phyloP scores from a whole-genome alignment of 2,888 invertebrate species.

The Lacanobia wlatinum region DNA sequence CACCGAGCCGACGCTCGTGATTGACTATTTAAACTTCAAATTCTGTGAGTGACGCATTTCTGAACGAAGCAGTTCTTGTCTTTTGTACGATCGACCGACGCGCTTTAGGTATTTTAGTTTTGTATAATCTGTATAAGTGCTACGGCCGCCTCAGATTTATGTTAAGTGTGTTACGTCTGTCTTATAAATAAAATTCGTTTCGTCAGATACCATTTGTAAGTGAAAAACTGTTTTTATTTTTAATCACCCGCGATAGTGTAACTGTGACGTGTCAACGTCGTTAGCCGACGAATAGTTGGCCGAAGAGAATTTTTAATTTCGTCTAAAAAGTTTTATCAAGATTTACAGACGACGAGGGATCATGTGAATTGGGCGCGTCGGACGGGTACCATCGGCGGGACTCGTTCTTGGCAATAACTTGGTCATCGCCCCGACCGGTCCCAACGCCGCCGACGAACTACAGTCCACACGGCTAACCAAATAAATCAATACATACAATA shows the following conservation, averaged over 20 bases:
- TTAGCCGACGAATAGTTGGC: slow-evolving; percentile 69
- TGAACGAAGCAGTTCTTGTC: slow-evolving; percentile 71
- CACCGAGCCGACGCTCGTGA: slow-evolving; percentile 86
- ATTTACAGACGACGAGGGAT: slow-evolving; percentile 77
- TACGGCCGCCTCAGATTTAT: slow-evolving; percentile 63
- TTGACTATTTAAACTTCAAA: slow-evolving; percentile 89
- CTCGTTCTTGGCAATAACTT: slow-evolving; percentile 87
- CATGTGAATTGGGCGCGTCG: slow-evolving; percentile 73
- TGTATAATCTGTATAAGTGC: slow-evolving; percentile 64
- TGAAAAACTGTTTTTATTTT: slow-evolving; percentile 63
- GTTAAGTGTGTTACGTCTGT: slow-evolving; percentile 65
- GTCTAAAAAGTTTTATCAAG: slow-evolving; percentile 79
- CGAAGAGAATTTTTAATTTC: slow-evolving; percentile 73
- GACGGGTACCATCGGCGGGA: slow-evolving; percentile 76
- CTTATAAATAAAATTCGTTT: slow-evolving; percentile 67
- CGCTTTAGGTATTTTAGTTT: slow-evolving; percentile 66
- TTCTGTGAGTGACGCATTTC: slow-evolving; percentile 83
- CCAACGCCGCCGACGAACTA: slow-evolving; percentile 66
- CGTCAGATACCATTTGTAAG: slow-evolving; percentile 61
- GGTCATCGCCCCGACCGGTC: slow-evolving; percentile 84
- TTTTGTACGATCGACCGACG: slow-evolving; percentile 63
- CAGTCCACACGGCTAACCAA: slow-evolving; percentile 54
- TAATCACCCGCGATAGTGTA: slow-evolving; percentile 61
- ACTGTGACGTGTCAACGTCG: slow-evolving; percentile 69
- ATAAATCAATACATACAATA: slow-evolving; percentile 70